Percentiles rank a stretch among this genome's conserved stretches.
phyloP scores from a whole-genome alignment of 53 echinoderm and acorn worm species.

The Crossaster papposus region DNA sequence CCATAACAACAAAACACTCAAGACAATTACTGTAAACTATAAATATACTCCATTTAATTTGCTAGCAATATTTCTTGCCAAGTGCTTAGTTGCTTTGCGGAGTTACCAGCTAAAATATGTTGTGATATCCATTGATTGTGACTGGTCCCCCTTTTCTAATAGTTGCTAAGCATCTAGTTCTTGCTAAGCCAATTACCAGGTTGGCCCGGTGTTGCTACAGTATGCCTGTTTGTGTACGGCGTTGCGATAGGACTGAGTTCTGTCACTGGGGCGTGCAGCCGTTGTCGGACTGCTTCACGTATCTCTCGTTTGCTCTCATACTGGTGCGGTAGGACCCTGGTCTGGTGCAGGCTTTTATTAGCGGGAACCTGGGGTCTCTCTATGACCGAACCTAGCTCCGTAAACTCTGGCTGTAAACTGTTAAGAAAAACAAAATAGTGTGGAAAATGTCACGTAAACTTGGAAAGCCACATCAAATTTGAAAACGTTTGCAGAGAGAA shows the following conservation, averaged over 20 bases:
- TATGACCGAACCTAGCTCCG: constrained; percentile 19
- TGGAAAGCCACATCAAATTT: background rate
- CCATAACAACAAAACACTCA: background rate
- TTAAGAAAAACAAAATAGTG: too few species aligned
- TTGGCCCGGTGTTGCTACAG: constrained; percentile 72
- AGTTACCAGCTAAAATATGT: too few species aligned
- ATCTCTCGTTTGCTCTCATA: constrained; percentile 71
- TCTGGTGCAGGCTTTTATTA: constrained; percentile 8
- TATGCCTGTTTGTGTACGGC: constrained; percentile 11
- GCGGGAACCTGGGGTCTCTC: constrained; percentile 10
- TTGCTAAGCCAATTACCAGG: constrained; percentile 58
- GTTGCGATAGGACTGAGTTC: constrained; percentile 68
- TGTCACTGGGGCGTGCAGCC: constrained; percentile 72
- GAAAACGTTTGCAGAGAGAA: background rate
- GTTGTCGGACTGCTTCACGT: constrained; percentile 72
- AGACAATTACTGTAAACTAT: background rate
- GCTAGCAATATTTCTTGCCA: too few species aligned
- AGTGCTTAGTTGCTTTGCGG: too few species aligned
- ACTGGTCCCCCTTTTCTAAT: too few species aligned
- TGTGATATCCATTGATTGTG: too few species aligned
- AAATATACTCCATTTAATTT: background rate
- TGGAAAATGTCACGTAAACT: too few species aligned
- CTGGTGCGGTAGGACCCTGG: constrained; percentile 72
- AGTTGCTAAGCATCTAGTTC: too few species aligned
- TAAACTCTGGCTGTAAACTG: constrained; percentile 27